These are phyloP conservation scores for Patella depressa DNA, from an alignment of 2,888 invertebrate genomes.

Conservation along the genomic window DNA sequence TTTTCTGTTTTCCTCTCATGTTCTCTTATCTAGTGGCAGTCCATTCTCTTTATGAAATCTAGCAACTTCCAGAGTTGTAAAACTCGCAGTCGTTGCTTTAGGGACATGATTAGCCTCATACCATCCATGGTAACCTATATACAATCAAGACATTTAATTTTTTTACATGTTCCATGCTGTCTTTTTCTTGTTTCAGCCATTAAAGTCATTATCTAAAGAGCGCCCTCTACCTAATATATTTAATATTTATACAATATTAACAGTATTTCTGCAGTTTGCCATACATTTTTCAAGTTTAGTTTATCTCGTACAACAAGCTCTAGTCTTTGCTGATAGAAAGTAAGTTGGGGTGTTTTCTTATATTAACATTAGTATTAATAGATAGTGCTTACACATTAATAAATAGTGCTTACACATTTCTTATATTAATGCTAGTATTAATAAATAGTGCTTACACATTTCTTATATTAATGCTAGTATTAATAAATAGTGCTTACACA, in stretches of 20 bases:
- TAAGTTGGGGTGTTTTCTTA: background rate
- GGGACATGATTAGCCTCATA: no score
- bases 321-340: slow-evolving; percentile 76
- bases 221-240: slow-evolving; percentile 98
- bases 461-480: no score
- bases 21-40: no score
- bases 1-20: no score
- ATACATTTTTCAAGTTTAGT: slow-evolving; percentile 94
- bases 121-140: no score
- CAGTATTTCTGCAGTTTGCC: slow-evolving; percentile 93
- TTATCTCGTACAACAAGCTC: slow-evolving; percentile 80
- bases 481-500: no score
- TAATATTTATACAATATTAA: slow-evolving; percentile 95
- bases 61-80: no score
- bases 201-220: slow-evolving; percentile 91
- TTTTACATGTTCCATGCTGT: background rate
- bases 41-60: no score
- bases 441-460: no score
- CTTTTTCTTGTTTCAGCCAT: slow-evolving; percentile 76
- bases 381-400: background rate
- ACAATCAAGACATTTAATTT: no score
- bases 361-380: background rate
- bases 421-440: no score
- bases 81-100: no score
- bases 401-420: background rate